Percentiles rank a stretch among this genome's conserved stretches.
These are phyloP conservation scores for Ochropacha duplaris DNA, from an alignment of 2,888 invertebrate genomes.

Conservation along the genomic window DNA sequence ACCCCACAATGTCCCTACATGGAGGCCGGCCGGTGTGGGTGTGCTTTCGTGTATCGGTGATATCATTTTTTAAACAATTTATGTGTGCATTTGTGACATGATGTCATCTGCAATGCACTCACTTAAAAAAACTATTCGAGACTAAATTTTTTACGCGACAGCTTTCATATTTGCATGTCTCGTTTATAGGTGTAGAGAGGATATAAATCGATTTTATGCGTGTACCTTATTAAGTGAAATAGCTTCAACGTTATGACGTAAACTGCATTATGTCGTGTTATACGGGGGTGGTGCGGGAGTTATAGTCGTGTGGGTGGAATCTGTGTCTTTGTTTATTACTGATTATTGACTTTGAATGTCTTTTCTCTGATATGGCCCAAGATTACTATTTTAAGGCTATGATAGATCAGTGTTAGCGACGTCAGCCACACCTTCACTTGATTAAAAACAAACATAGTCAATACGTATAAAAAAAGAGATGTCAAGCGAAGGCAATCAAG, in stretches of 20 bases:
- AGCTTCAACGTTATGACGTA: slow-evolving; percentile 33
- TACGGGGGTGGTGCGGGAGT: slow-evolving; percentile 31
- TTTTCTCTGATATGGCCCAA: slow-evolving; percentile 1
- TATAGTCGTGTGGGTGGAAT: slow-evolving; percentile 33
- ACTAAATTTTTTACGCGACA: not conserved
- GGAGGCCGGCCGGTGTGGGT: slow-evolving; percentile 38
- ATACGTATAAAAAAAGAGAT: too few relatives aligned
- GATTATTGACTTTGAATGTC: slow-evolving; percentile 6
- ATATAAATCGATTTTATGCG: slow-evolving; percentile 30
- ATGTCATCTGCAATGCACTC: slow-evolving; percentile 34
- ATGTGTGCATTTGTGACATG: slow-evolving; percentile 34
- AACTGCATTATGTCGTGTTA: slow-evolving; percentile 26
- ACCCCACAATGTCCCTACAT: slow-evolving; percentile 34
- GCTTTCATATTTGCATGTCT: slow-evolving; percentile 5
- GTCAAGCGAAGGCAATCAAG: too few relatives aligned
- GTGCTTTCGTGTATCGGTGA: slow-evolving; percentile 39
- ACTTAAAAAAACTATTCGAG: not conserved
- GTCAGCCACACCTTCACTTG: not conserved
- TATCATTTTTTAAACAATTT: slow-evolving; percentile 49
- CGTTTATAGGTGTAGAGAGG: slow-evolving; percentile 5
- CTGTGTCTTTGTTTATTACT: slow-evolving; percentile 24
- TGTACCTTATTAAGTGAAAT: slow-evolving; percentile 36
- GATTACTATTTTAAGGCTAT: too few relatives aligned
- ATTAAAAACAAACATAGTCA: too few relatives aligned
- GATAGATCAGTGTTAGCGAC: too few relatives aligned